phyloP scores from a whole-genome alignment of 2,797 vertebrate genomes.

The Gymnoscopelus microlampas region DNA sequence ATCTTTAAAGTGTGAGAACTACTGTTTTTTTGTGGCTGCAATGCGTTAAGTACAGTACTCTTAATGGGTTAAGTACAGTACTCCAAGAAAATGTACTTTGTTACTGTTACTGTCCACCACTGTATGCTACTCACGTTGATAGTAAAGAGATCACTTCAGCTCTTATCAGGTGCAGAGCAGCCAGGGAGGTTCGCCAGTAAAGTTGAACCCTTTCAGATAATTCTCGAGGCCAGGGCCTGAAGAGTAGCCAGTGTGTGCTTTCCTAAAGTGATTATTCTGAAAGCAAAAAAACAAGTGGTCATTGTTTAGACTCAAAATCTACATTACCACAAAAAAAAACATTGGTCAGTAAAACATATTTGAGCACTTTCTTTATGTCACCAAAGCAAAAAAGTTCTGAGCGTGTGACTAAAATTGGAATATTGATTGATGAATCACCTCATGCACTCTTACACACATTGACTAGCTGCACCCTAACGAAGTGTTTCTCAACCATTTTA shows the following conservation, averaged over 20 bases:
- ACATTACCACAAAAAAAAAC: neutral
- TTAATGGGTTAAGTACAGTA: too few relatives aligned
- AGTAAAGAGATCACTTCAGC: slow-evolving; percentile 71
- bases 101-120: too few relatives aligned
- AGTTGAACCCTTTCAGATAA: slow-evolving; percentile 82
- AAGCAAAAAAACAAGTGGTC: neutral
- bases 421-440: too few relatives aligned
- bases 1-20: too few relatives aligned
- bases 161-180: slow-evolving; percentile 70
- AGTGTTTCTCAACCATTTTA: too few relatives aligned
- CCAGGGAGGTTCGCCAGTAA: slow-evolving; percentile 82
- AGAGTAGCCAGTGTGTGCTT: slow-evolving; percentile 73
- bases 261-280: slow-evolving; percentile 77
- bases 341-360: neutral
- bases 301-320: neutral
- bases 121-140: slow-evolving; percentile 73
- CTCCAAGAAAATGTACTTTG: too few relatives aligned
- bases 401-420: too few relatives aligned
- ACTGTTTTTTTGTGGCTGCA: too few relatives aligned
- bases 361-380: neutral
- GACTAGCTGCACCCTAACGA: too few relatives aligned
- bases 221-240: slow-evolving; percentile 80
- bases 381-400: too few relatives aligned
- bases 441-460: too few relatives aligned
- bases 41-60: too few relatives aligned